Conservation (phyloP, 2,113 vertebrate genomes). For the Gymnogyps californianus region DNA sequence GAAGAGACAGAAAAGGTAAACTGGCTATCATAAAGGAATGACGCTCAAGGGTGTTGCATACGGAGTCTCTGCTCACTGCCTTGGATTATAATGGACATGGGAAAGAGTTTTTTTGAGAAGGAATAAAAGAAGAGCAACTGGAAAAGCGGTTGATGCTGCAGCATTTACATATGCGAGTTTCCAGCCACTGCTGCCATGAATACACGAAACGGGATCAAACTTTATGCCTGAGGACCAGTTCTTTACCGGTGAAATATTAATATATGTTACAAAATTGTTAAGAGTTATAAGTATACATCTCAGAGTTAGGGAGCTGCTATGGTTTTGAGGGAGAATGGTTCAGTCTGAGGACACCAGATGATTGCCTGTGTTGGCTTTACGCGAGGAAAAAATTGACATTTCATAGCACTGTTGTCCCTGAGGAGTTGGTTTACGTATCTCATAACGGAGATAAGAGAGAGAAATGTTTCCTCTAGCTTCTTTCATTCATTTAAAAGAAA, state of each 20-base stretch:
- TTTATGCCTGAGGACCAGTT: fast-evolving
- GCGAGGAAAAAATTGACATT: neutral
- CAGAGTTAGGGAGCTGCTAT: neutral
- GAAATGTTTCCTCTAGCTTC: neutral
- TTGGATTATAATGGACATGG: fast-evolving
- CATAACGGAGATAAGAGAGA: neutral
- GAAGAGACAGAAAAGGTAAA: neutral
- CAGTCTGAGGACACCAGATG: neutral
- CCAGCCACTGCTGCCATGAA: neutral
- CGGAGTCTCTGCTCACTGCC: fast-evolving
- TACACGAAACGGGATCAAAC: fast-evolving
- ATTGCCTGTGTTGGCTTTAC: neutral
- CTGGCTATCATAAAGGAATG: fast-evolving
- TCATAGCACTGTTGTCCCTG: neutral
- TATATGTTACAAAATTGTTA: no score
- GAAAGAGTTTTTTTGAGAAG: neutral
- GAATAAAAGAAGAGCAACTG: neutral
- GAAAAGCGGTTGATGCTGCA: neutral
- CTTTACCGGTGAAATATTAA: neutral
- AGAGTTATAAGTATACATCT: neutral
- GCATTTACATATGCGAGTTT: neutral
- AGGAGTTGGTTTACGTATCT: neutral
- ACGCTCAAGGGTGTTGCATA: fast-evolving
- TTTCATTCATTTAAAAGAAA: neutral
- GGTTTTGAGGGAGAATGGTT: neutral